Base-by-base conservation (phyloP, 2,113 vertebrate species). In the Meleagris gallopavo region DNA sequence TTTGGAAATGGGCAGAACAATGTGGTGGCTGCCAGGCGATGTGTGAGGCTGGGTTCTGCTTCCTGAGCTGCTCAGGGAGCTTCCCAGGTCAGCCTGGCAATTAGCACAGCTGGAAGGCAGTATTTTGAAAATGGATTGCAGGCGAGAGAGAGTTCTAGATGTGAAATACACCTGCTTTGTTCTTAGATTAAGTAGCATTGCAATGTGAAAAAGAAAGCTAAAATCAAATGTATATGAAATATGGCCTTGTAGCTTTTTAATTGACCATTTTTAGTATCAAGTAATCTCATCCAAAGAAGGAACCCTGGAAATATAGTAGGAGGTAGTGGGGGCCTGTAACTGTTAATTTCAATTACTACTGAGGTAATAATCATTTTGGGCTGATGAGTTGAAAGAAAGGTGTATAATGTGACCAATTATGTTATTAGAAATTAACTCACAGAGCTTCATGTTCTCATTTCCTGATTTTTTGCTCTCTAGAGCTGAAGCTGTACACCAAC, bases 271-370 rank as follows among this genome's bases (percentile, higher is more conserved):
- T 73, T 62, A 6, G 6, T 88, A 62, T 83, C 66, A 13, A 58
- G 78, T 92, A 70, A 75, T 89, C 71, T 86, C 5, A 2, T 43
- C 19, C 48, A 69, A 58, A 90, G 58, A 52, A 92, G 71, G 50
- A 85, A 41, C 48, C 15, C 45, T 84, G 64, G 77, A 64, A 85
- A 77, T 4, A 0, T 80, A 66, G n/a, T 9, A 89, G 71, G 78
- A 62, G 67, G 82, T 45, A 89, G 50, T 87, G 64, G 92, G 94
- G 71, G 15, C 64, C 60, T 92, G 55, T 94, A 93, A 92, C 62
- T 60, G 3, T 91, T 95, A 55, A 24, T 60, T 92, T 85, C 60
- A 94, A 77, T 89, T 93, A 55, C 41, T 55, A 38, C 48, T 58
- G 70, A 50, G 41, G 43, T 66, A 62, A 24, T 61, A 77, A 50